These are phyloP conservation scores for Coelinius sp. DNA, from an alignment of 2,888 invertebrate species.

Conservation along the genomic window DNA sequence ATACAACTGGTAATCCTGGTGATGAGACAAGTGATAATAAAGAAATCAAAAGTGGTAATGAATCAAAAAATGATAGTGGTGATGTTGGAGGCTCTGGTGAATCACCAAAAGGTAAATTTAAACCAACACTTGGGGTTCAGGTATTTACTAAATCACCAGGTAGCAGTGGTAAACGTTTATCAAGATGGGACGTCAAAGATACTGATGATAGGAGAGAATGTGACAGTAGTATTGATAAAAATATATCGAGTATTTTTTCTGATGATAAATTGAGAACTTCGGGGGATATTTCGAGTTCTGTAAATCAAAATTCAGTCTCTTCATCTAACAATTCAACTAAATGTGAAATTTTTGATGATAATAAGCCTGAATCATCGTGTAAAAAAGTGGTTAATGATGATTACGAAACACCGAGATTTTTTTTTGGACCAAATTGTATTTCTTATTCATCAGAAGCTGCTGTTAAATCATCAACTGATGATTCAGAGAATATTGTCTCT, in stretches of 20 bases:
- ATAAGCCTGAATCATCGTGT: conserved; percentile 23
- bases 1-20: conserved; percentile 80
- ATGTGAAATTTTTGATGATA: background rate
- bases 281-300: conserved; percentile 42
- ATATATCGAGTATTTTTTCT: conserved; percentile 58
- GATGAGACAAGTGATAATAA: conserved; percentile 61
- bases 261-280: conserved; percentile 26
- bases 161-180: conserved; percentile 57
- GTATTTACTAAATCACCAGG: conserved; percentile 58
- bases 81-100: conserved; percentile 45
- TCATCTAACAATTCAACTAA: conserved; percentile 15
- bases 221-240: conserved; percentile 59
- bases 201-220: conserved; percentile 59
- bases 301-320: conserved; percentile 38
- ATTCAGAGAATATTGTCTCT: conserved; percentile 46
- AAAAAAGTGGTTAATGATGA: background rate
- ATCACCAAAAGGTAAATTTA: conserved; percentile 60
- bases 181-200: conserved; percentile 72
- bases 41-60: conserved; percentile 60
- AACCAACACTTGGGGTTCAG: conserved; percentile 67
- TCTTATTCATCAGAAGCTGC: conserved; percentile 56
- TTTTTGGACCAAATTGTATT: conserved; percentile 69
- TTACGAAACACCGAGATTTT: conserved; percentile 63
- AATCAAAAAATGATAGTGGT: conserved; percentile 58
- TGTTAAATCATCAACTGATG: background rate